These are phyloP conservation scores for Spheniscus mendiculus DNA, from an alignment of 2,113 vertebrate genomes.

Conservation along the genomic window DNA sequence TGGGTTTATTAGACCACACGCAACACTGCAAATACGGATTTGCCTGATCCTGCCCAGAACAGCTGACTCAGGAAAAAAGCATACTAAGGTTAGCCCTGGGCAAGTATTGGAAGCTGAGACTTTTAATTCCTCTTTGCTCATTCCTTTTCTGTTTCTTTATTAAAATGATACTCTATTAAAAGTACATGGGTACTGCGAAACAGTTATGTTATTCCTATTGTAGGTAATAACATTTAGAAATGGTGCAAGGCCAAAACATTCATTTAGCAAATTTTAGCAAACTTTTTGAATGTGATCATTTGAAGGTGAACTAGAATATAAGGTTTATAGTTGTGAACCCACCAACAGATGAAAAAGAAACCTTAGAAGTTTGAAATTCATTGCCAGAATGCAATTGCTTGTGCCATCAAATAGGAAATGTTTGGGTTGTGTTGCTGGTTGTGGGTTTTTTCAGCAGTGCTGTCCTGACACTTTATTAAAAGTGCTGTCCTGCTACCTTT, in stretches of 20 bases:
- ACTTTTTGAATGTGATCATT: background rate
- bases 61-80: background rate
- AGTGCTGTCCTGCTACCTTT: background rate
- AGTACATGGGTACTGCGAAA: background rate
- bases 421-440: background rate
- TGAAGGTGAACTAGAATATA: background rate
- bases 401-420: background rate
- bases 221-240: background rate
- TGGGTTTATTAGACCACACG: background rate
- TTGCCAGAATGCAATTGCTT: background rate
- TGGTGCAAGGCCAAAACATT: background rate
- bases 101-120: background rate
- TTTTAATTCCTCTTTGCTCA: background rate
- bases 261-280: background rate
- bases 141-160: background rate
- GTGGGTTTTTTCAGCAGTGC: background rate
- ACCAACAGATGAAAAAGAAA: background rate
- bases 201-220: background rate
- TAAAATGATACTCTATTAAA: background rate
- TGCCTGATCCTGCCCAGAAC: background rate
- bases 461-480: background rate
- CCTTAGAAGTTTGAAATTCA: background rate
- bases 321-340: background rate
- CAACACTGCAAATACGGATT: background rate
- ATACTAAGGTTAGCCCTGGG: background rate